Evolutionary conservation across 1,140 invertebrate genomes (phyloP).

Genomic region (Zaprionus tsacasi): DNA sequence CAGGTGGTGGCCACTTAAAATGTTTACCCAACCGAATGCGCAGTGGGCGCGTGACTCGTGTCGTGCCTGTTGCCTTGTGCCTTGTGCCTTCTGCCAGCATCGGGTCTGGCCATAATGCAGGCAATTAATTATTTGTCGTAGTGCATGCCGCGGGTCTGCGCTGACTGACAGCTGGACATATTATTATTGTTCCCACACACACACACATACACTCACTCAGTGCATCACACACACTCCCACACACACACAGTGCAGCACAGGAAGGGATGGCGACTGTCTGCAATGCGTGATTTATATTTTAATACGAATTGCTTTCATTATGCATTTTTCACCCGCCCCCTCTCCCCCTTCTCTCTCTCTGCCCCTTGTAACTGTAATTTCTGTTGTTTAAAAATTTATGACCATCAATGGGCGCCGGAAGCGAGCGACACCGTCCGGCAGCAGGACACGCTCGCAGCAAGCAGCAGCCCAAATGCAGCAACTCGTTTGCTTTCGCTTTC

Average conservation of each 20-base stretch:
- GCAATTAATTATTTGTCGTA: slow-evolving; percentile 74
- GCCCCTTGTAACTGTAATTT: slow-evolving; percentile 74
- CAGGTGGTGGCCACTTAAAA: slow-evolving; percentile 59
- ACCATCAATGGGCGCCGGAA: slow-evolving; percentile 67
- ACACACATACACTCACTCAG: slow-evolving; percentile 1
- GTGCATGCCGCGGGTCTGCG: slow-evolving; percentile 53
- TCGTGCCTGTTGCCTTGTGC: not conserved
- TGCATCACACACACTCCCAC: not conserved
- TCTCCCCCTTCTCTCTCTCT: not conserved
- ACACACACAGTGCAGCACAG: slow-evolving; percentile 14
- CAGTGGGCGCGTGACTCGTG: not conserved
- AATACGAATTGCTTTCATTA: slow-evolving; percentile 80
- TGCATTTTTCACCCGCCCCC: slow-evolving; percentile 65
- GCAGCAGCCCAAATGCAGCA: not conserved
- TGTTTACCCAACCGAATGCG: slow-evolving; percentile 42
- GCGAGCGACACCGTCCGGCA: slow-evolving; percentile 37
- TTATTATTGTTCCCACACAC: slow-evolving; percentile 69
- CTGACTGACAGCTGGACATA: slow-evolving; percentile 72
- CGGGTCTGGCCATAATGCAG: slow-evolving; percentile 57
- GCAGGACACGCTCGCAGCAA: slow-evolving; percentile 23
- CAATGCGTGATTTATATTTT: slow-evolving; percentile 75
- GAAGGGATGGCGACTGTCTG: slow-evolving; percentile 37
- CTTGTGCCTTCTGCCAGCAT: not conserved
- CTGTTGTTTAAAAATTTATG: slow-evolving; percentile 81
- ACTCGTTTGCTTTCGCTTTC: not conserved